A percentile compares a stretch with the other conserved stretches of the same genome.
phyloP scores from a whole-genome alignment of 2,797 vertebrate species.

The Epinephelus malabaricus region DNA sequence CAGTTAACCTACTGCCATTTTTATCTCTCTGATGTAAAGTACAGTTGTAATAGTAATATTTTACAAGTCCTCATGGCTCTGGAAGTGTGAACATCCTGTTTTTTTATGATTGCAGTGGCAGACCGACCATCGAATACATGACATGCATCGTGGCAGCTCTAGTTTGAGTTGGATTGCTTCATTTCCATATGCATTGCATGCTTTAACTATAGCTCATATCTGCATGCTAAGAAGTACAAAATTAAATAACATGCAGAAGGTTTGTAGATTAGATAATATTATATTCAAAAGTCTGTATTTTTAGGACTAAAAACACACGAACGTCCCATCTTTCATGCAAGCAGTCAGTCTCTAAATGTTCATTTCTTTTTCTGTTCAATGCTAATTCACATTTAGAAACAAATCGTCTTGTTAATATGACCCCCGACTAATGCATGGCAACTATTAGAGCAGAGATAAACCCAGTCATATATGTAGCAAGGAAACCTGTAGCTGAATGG shows the following conservation, averaged over 20 bases:
- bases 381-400: constrained; percentile 10
- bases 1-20: constrained; percentile 67
- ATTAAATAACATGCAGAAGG: too few species aligned
- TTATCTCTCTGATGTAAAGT: constrained; percentile 29
- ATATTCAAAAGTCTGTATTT: constrained; percentile 33
- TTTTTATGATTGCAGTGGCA: constrained; percentile 14
- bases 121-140: background rate
- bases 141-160: constrained; percentile 11
- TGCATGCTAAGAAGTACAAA: constrained; percentile 57
- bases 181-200: constrained; percentile 53
- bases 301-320: background rate
- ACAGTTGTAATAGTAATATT: constrained; percentile 32
- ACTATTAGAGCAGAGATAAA: constrained; percentile 27
- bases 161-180: constrained; percentile 12
- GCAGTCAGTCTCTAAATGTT: background rate
- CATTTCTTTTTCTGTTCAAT: background rate
- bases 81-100: constrained; percentile 10
- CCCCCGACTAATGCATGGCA: constrained; percentile 26
- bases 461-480: constrained; percentile 65
- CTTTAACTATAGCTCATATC: constrained; percentile 41
- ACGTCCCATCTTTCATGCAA: background rate
- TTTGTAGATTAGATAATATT: constrained; percentile 3
- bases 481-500: constrained; percentile 27
- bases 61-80: constrained; percentile 26
- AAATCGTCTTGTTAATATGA: constrained; percentile 15